Evolutionary conservation across 92 coral and sea anemone genomes (phyloP), one percentile per base, ranked within the genome.

Genomic region (Epizoanthus stellaris): DNA sequence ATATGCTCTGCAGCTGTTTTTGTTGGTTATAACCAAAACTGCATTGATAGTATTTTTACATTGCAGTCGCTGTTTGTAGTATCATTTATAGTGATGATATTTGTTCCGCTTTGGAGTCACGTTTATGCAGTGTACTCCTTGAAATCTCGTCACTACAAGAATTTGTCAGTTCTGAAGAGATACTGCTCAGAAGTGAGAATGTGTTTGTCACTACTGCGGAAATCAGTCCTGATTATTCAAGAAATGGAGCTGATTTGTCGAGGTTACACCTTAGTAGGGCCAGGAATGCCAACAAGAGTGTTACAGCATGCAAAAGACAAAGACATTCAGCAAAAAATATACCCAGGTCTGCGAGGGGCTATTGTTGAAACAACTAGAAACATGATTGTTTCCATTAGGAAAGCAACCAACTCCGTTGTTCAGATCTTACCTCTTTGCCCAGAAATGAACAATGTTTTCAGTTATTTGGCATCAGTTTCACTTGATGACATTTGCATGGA

Each of bases 241-340:
- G 99, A 96, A 81, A 89, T 94, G 87, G 98, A 96, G 69, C 74
- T 94, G 52, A 74, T 93, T 40, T 80, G 88, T 49, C 88, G 90
- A 15, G 99, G 99, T 4, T 93, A 93, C 73, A 94, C 95, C 6
- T 80, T 96, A 57, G 95, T 88, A 23, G 89, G 94, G 52, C 84
- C 91, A 23, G 82, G 84, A 43, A 86, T 86, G 62, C 93, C 93
- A 23, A 49, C 85, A 53, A 84, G 91, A 19, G 62, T 76, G 36
- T 45, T 65, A 43, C 88, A 91, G 77, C 64, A 53, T n/a, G 38
- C 23, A 13, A 67, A 23, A 25, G 88, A 88, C 16, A 60, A 67
- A 4, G 60, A 85, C 4, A 23, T 39, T 21, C 61, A 70, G n/a
- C 84, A 74, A 56, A 85, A 64, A 63, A 87, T 94, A 19, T 94